phyloP scores from a whole-genome alignment of 2,888 invertebrate genomes.

The Epistrophe eligans region DNA sequence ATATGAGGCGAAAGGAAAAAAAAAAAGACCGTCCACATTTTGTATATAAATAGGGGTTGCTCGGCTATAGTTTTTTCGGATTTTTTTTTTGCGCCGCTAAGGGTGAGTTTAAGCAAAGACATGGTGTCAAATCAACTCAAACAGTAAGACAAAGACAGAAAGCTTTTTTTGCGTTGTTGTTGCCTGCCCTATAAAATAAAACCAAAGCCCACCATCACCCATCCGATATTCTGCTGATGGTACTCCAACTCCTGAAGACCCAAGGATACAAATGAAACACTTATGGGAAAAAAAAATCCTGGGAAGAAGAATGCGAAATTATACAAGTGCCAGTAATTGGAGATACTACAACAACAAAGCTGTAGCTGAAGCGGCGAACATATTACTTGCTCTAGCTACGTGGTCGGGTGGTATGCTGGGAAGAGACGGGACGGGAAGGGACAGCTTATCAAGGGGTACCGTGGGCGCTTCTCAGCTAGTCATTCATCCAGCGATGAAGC shows the following conservation, averaged over 20 bases:
- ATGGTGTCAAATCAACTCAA: constrained; percentile 76
- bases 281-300: constrained; percentile 65
- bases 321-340: constrained; percentile 77
- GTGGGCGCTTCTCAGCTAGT: constrained; percentile 71
- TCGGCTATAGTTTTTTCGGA: constrained; percentile 65
- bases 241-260: constrained; percentile 64
- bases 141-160: constrained; percentile 76
- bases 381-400: constrained; percentile 51
- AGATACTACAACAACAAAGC: constrained; percentile 74
- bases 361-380: constrained; percentile 36
- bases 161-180: constrained; percentile 53
- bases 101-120: constrained; percentile 76
- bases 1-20: constrained; percentile 58
- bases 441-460: constrained; percentile 71
- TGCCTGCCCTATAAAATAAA: constrained; percentile 66
- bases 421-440: not conserved
- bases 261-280: constrained; percentile 76
- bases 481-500: constrained; percentile 71
- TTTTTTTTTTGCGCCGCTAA: constrained; percentile 36
- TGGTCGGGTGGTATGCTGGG: constrained; percentile 46
- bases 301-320: constrained; percentile 74
- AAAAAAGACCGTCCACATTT: constrained; percentile 64
- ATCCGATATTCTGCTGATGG: constrained; percentile 34
- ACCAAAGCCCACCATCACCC: constrained; percentile 50
- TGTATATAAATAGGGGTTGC: constrained; percentile 76